Evolutionary conservation across 2,113 vertebrate species (phyloP), one percentile per base, ranked within the genome.

Genomic region (Aegithalos caudatus): DNA sequence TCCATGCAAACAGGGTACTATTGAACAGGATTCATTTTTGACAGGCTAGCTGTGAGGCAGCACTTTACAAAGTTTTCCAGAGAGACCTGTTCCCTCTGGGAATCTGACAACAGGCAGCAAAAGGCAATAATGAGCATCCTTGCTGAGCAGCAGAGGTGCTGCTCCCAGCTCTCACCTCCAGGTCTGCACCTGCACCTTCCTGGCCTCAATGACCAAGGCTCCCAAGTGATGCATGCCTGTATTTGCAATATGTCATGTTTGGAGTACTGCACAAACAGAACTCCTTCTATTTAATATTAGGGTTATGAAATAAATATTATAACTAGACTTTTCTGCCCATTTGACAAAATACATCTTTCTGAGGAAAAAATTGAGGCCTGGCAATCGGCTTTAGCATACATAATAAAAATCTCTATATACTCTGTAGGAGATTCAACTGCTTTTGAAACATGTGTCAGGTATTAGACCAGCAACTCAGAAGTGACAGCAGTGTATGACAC

Each of bases 181-280:
- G 40, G 11, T 5, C 9, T 40, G 50, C 50, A 65, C 28, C 37
- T 76, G 56, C 27, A 15, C 48, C 44, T 33, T 1, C 45, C 53
- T 53, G 57, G 35, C 64, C 33, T 44, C 31, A 62, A 22, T 19
- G 74, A 50, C 21, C 13, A 15, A 33, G 24, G 28, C 31, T 65
- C 16, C 25, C 31, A 53, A 44, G 48, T 18, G 76, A 27, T 1
- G 1, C 0, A 0, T 70, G 54, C 47, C 60, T 57, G 0, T 42
- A 14, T 50, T 45, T 85, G 45, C 27, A 57, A 33, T 50, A 15
- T 21, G 31, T 11, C 35, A 14, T 8, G 25, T 73, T 42, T 3
- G 1, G 42, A 66, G 57, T 12, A 17, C 45, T 84, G n/a, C 40
- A 40, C 61, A 76, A 71, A 71, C 25, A 62, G 17, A 42, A 10